Conservation (phyloP, 37 sponge, comb jelly and placozoan genomes). For the Chondrilla cf. caribensis region DNA sequence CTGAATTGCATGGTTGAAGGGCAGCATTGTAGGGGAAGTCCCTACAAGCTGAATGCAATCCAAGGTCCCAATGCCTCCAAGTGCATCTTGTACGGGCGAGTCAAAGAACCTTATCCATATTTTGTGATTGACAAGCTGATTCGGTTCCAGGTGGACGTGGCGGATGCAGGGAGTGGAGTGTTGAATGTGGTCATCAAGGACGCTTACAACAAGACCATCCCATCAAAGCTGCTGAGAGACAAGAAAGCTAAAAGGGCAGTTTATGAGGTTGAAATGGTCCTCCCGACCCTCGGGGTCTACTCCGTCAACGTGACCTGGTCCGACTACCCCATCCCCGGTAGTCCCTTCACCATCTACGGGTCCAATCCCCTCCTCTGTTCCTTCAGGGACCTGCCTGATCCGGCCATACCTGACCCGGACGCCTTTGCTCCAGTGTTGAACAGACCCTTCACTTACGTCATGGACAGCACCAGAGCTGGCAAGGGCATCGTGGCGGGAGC, state of each 20-base stretch:
- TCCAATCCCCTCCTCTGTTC: slow-evolving; percentile 25
- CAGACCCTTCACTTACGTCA: slow-evolving; percentile 7
- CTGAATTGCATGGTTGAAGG: slow-evolving; percentile 14
- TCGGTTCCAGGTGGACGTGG: slow-evolving; percentile 41
- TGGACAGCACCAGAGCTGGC: slow-evolving; percentile 28
- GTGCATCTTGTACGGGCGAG: slow-evolving; percentile 32
- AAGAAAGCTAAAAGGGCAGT: neutral
- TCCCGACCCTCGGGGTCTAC: slow-evolving; percentile 43
- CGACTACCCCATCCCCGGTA: slow-evolving; percentile 35
- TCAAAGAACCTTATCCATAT: slow-evolving; percentile 23
- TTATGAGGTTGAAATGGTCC: slow-evolving; percentile 38
- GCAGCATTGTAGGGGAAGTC: slow-evolving; percentile 51
- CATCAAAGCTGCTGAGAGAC: neutral
- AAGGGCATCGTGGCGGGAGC: slow-evolving; percentile 7
- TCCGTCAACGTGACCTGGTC: slow-evolving; percentile 52
- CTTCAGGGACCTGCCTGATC: slow-evolving; percentile 26
- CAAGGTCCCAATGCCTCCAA: slow-evolving; percentile 61
- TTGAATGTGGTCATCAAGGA: slow-evolving; percentile 26
- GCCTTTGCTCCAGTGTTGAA: slow-evolving; percentile 5
- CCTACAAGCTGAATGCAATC: slow-evolving; percentile 74
- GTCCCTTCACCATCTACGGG: slow-evolving; percentile 45
- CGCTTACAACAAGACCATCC: neutral
- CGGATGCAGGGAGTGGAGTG: slow-evolving; percentile 34
- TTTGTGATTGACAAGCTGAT: slow-evolving; percentile 39
- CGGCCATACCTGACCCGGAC: slow-evolving; percentile 13